Evolutionary conservation across 2,113 vertebrate genomes (phyloP), one percentile per base, ranked within the genome.

Genomic region (Gymnocephalus cernua): DNA sequence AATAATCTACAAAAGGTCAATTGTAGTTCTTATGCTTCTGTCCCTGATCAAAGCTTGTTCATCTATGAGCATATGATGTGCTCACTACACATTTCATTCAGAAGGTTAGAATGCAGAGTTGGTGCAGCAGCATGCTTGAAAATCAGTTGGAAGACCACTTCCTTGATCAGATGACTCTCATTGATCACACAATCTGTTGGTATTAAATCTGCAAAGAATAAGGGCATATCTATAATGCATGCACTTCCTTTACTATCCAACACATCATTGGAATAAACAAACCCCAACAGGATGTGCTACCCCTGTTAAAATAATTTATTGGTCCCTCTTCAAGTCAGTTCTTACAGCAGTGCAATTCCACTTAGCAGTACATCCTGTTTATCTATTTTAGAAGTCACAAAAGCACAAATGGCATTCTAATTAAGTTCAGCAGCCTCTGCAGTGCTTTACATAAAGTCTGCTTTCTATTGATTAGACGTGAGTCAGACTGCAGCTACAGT

Each of bases 301-400:
- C 25, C 45, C 25, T 50, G 32, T 76, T 70, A 64, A 25, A 61
- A 82, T 82, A 50, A 76, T 76, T 47, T 57, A 82, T 76, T 41
- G 64, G 27, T 63, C 68, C 19, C 62, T 53, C 71, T 56, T 56
- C 45, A 13, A 29, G 45, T 66, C 64, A 19, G 16, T 66, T 19
- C 16, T 66, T 12, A 65, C 41, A 47, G 23, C 41, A 27, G 14
- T 65, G 64, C 45, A 47, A 13, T 66, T 48, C 9, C 41, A 19
- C 14, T 11, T 23, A 3, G 11, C n/a, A 25, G 11, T 23, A 23
- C n/a, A 54, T 54, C 53, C 53, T 23, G 21, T 54, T 54, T 4
- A 50, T 48, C 16, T 58, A 29, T 29, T 58, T 16, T 29, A 18
- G 14, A 58, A 29, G 27, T 29, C 25, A 57, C 16, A 57, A 57